Conservation (phyloP, 2,113 vertebrate genomes). For the Sinocyclocheilus anophthalmus region DNA sequence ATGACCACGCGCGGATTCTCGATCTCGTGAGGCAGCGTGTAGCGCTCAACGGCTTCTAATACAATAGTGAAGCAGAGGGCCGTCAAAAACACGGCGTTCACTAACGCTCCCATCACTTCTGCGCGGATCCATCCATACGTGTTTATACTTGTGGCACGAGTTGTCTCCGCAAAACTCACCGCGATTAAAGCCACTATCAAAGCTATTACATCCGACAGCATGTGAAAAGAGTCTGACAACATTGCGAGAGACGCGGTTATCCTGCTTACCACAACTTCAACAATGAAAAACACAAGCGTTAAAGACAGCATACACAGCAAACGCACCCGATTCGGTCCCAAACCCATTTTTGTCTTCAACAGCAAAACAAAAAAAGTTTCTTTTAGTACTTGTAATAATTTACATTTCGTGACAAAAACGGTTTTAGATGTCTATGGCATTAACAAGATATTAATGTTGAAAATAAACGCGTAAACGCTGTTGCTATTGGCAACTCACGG, state of each 20-base stretch:
- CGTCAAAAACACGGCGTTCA: slow-evolving; percentile 86
- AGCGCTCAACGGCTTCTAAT: slow-evolving; percentile 84
- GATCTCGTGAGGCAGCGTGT: slow-evolving; percentile 83
- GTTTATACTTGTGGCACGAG: slow-evolving; percentile 82
- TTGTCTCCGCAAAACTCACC: slow-evolving; percentile 81
- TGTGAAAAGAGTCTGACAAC: slow-evolving; percentile 88
- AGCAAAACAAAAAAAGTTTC: not conserved
- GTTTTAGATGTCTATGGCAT: not conserved
- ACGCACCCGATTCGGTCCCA: slow-evolving; percentile 72
- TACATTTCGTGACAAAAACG: not conserved
- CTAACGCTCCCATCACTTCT: slow-evolving; percentile 85
- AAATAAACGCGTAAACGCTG: slow-evolving; percentile 19
- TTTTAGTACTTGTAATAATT: not conserved
- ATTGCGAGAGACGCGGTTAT: slow-evolving; percentile 83
- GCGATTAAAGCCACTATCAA: slow-evolving; percentile 84
- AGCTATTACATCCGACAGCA: slow-evolving; percentile 87
- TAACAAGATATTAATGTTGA: not conserved
- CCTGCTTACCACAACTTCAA: slow-evolving; percentile 85
- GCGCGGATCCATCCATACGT: slow-evolving; percentile 88
- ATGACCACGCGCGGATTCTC: slow-evolving; percentile 80
- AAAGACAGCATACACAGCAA: slow-evolving; percentile 84
- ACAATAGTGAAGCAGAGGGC: slow-evolving; percentile 87
- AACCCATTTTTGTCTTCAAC: slow-evolving; percentile 49
- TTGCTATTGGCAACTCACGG: slow-evolving; percentile 44
- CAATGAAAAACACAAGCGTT: slow-evolving; percentile 84